Evolutionary conservation across 2,888 invertebrate species (phyloP).

Genomic region (Polydesmus complanatus): DNA sequence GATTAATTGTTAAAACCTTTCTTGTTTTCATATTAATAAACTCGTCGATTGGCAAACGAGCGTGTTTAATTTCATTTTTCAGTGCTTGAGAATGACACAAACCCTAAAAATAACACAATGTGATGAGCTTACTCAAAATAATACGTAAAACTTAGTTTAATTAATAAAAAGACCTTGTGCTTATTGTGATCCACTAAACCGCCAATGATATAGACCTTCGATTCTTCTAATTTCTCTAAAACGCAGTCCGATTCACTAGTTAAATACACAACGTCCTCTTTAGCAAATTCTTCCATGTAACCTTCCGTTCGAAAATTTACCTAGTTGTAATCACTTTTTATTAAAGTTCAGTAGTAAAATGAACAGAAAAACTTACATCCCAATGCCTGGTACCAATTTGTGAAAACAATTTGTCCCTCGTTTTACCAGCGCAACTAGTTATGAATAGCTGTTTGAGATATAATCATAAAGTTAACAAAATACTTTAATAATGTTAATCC

Average conservation of each 20-base stretch:
- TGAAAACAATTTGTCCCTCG: conserved; percentile 56
- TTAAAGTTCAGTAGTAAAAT: conserved; percentile 12
- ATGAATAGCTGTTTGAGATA: conserved; percentile 52
- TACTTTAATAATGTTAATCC: conserved; percentile 7
- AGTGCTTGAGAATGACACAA: conserved; percentile 67
- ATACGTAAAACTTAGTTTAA: not conserved
- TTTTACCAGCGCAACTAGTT: conserved; percentile 60
- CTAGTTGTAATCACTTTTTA: conserved; percentile 31
- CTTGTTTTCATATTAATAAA: conserved; percentile 81
- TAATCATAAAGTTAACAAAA: conserved; percentile 8
- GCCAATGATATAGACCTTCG: conserved; percentile 83
- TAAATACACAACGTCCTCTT: conserved; percentile 71
- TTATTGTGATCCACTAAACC: conserved; percentile 95
- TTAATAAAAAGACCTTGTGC: conserved; percentile 51
- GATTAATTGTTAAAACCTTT: conserved; percentile 88
- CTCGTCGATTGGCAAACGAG: conserved; percentile 72
- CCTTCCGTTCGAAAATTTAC: conserved; percentile 52
- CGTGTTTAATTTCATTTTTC: conserved; percentile 63
- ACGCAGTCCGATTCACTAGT: conserved; percentile 87
- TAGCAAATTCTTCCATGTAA: conserved; percentile 56
- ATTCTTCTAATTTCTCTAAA: conserved; percentile 51
- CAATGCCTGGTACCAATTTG: conserved; percentile 82
- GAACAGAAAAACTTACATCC: conserved; percentile 52
- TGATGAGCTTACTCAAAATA: not conserved
- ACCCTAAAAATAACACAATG: conserved; percentile 43